Conservation (phyloP, 2,888 invertebrate species). For the Cephus pygmeus region DNA sequence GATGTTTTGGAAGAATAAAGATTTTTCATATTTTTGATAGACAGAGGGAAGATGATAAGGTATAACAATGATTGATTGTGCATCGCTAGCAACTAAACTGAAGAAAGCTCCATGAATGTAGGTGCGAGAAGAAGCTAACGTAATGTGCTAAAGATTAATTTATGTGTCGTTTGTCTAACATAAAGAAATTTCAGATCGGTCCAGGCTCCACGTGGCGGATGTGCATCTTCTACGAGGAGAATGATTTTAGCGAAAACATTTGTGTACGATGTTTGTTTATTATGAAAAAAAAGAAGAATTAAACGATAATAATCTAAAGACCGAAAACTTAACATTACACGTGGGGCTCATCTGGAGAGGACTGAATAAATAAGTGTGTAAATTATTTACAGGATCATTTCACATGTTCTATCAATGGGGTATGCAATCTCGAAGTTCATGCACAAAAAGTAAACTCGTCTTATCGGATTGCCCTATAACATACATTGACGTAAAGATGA, state of each 20-base stretch:
- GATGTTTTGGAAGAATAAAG: neutral
- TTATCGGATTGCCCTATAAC: neutral
- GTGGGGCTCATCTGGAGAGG: neutral
- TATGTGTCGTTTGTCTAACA: neutral
- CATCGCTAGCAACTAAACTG: neutral
- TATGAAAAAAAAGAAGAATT: neutral
- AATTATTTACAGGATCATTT: slow-evolving; percentile 2
- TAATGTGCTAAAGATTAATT: neutral
- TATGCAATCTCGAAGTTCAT: slow-evolving; percentile 3
- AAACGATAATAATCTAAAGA: neutral
- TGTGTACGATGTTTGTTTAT: neutral
- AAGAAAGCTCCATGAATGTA: neutral
- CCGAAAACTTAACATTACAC: neutral
- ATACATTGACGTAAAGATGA: neutral
- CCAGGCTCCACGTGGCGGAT: neutral
- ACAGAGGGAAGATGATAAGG: neutral
- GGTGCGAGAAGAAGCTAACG: neutral
- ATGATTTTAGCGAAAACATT: neutral
- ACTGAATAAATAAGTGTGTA: neutral
- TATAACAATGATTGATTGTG: neutral
- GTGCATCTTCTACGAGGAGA: neutral
- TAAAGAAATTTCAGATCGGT: neutral
- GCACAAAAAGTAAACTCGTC: slow-evolving; percentile 1
- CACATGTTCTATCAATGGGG: neutral
- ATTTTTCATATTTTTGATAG: neutral